Evolutionary conservation across 2,888 invertebrate genomes (phyloP).

Genomic region (Amaurobius ferox): DNA sequence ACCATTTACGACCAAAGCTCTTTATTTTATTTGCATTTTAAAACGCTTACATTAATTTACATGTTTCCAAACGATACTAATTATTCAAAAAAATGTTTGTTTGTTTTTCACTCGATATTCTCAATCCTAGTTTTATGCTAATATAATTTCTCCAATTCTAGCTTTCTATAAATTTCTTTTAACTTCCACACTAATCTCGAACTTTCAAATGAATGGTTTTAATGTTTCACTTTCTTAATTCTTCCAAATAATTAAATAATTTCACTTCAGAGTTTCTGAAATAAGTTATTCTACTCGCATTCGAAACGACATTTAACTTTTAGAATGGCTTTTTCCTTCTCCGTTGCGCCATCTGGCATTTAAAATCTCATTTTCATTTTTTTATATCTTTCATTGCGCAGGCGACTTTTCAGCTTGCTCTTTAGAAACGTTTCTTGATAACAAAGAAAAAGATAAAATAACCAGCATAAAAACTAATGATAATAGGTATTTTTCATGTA

Average conservation of each 20-base stretch:
- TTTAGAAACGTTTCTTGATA: neutral
- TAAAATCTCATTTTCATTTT: neutral
- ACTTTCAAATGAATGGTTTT: neutral
- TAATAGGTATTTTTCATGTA: neutral
- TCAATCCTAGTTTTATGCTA: neutral
- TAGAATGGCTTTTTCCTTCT: neutral
- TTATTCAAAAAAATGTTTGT: too few relatives aligned
- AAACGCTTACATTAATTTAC: too few relatives aligned
- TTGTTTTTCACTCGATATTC: neutral
- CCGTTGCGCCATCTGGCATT: neutral
- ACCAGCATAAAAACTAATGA: neutral
- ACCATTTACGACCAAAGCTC: too few relatives aligned
- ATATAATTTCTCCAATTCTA: neutral
- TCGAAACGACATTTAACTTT: neutral
- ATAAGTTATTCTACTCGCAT: neutral
- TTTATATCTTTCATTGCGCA: neutral
- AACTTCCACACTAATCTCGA: neutral
- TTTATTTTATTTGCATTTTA: too few relatives aligned
- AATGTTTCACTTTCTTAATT: neutral
- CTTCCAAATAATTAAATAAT: neutral
- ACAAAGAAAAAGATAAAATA: neutral
- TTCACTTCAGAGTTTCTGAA: neutral
- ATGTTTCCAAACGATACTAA: too few relatives aligned
- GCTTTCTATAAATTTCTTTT: neutral
- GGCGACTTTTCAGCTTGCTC: neutral